phyloP scores from a whole-genome alignment of 2,797 vertebrate species.

The Pterois miles region DNA sequence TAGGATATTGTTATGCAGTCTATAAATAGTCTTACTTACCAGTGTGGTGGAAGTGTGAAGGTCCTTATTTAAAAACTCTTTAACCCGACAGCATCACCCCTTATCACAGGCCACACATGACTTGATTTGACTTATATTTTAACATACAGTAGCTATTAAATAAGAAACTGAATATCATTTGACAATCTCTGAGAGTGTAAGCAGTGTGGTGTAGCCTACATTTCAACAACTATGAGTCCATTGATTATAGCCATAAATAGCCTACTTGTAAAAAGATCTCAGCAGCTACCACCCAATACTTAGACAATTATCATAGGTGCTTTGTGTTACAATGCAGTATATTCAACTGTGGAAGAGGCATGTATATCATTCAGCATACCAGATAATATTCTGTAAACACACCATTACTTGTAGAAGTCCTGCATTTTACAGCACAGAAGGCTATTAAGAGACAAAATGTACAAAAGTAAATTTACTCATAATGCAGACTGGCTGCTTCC shows the following conservation, averaged over 20 bases:
- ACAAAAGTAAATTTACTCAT: neutral
- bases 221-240: neutral
- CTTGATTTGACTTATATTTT: neutral
- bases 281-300: neutral
- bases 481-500: neutral
- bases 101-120: neutral
- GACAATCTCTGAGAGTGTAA: neutral
- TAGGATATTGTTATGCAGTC: conserved; percentile 21
- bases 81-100: neutral
- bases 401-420: neutral
- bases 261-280: neutral
- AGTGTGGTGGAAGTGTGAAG: conserved; percentile 38
- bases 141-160: conserved; percentile 7
- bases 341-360: neutral
- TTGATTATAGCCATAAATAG: neutral
- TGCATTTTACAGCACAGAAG: neutral
- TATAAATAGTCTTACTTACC: conserved; percentile 56
- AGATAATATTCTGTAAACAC: neutral
- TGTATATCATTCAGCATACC: neutral
- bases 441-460: neutral
- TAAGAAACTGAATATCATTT: neutral
- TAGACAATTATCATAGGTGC: neutral
- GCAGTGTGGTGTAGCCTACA: neutral
- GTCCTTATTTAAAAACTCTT: conserved; percentile 7
- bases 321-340: neutral